Evolutionary conservation across 2,113 vertebrate genomes (phyloP), one percentile per base, ranked within the genome.

Genomic region (Sorex fumeus): DNA sequence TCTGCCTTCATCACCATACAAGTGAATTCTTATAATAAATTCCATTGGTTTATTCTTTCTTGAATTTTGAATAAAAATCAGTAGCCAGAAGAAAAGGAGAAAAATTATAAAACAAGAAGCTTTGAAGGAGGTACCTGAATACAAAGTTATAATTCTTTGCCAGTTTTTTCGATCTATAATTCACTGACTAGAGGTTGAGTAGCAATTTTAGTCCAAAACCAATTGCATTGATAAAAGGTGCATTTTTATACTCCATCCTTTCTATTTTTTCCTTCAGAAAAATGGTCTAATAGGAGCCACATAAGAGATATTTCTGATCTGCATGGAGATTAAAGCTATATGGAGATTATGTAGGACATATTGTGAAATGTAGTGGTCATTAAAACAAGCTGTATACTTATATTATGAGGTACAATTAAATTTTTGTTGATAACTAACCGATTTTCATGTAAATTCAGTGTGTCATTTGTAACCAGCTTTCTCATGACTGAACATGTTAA

Each of bases 21-120:
- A 78, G 21, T 23, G 47, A 78, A 70, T 60, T 70, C 9, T 7
- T 70, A 77, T 60, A 78, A 91, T 69, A 78, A 70, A 87, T 77
- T 3, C 28, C 83, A 36, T 66, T 72, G 53, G 6, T 66, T 3
- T 86, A 8, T n/a, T 86, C 27, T 86, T 4, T 47, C 18, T 50
- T 72, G 25, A 36, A 47, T 11, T 47, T 12, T 36, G 16, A 72
- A 21, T 74, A n/a, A 74, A 15, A 40, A 19, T 53, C n/a, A 40
- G 57, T 7, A 78, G 25, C 0, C 4, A 53, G 28, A 79, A 53
- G 30, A 57, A 53, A 43, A 53, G 30, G 9, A 28, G 8, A 32
- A 50, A 21, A 81, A 75, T n/a, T 23, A 88, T 27, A 25, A 87
- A 47, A 16, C 21, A 83, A 7, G 27, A 74, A 13, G 0, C 23